phyloP scores from a whole-genome alignment of 35 echinoderm and acorn worm species.

The Lytechinus variegatus region DNA sequence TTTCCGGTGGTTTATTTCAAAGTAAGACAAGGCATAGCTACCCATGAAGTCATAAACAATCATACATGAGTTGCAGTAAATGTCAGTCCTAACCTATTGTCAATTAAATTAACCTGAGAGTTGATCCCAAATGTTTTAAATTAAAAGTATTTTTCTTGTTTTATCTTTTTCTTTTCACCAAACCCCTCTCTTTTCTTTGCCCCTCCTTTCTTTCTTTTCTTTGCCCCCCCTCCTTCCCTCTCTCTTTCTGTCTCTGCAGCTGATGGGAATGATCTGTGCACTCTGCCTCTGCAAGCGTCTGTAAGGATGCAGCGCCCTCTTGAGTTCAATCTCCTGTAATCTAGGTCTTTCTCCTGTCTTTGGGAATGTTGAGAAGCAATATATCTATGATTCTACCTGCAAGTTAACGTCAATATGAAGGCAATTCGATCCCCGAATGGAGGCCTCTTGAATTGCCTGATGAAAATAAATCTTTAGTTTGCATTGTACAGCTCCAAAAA shows the following conservation, averaged over 20 bases:
- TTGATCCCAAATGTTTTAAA: too few relatives aligned
- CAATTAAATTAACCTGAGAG: too few relatives aligned
- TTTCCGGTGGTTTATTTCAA: too few relatives aligned
- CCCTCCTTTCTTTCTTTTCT: neutral
- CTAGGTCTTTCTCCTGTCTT: neutral
- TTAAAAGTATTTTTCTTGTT: too few relatives aligned
- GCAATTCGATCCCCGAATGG: neutral
- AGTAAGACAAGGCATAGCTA: too few relatives aligned
- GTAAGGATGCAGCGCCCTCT: neutral
- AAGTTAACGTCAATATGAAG: neutral
- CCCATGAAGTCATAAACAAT: too few relatives aligned
- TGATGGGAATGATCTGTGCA: constrained; percentile 20
- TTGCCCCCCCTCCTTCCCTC: too few relatives aligned
- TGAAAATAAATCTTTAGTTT: neutral
- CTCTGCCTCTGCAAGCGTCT: constrained; percentile 40
- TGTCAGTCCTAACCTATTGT: too few relatives aligned
- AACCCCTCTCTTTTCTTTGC: neutral
- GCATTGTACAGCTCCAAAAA: neutral
- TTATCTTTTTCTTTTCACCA: too few relatives aligned
- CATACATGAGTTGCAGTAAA: too few relatives aligned
- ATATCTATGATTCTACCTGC: neutral
- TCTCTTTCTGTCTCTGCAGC: neutral
- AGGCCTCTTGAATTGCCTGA: neutral
- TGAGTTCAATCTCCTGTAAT: neutral
- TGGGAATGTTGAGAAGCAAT: neutral